Base-by-base conservation (phyloP, 2,888 invertebrate species). In the Calliphora vomitoria region DNA sequence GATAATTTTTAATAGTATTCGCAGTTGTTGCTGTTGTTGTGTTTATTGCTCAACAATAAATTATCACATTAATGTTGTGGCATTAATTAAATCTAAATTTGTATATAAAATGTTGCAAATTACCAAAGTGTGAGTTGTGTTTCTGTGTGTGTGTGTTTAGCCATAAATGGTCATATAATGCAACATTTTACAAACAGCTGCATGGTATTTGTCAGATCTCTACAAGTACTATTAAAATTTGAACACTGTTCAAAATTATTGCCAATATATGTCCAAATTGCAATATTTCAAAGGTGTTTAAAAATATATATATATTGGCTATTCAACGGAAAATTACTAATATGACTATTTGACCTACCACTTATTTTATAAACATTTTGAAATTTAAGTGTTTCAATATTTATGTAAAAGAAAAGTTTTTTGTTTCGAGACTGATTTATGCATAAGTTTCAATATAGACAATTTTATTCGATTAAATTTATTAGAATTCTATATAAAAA, bases 51-150 rank as follows among this genome's bases (percentile, higher is more conserved):
- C 5, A 71, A 50, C 25, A 64, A 76, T 81, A 74, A 66, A 79
- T 79, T 64, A 71, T 81, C 80, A 81, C 71, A 72, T 81, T 84
- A 64, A 79, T 84, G 58, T 76, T 78, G 18, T 72, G 72, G 60
- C 79, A 68, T 60, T 79, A 79, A 84, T 79, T 84, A 79, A 79
- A 47, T 55, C 38, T 53, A 44, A 84, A 68, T 79, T 35, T 55
- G 66, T 60, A 8, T 60, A 84, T 72, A 72, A 84, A 71, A 78
- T 81, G 69, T 75, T 81, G 80, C 80, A 69, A 78, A n/a, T 11
- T 58, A 53, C 0, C 2, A 25, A 8, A 47, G 44, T 41, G 10
- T 55, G 20, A 35, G 3, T 0, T 55, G 10, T 55, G 25, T 64
- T 0, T 10, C n/a, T 10, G 31, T 50, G 25, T 11, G 15, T 25